Evolutionary conservation across 2,888 invertebrate species (phyloP).

Genomic region (Epicampocera succincta): DNA sequence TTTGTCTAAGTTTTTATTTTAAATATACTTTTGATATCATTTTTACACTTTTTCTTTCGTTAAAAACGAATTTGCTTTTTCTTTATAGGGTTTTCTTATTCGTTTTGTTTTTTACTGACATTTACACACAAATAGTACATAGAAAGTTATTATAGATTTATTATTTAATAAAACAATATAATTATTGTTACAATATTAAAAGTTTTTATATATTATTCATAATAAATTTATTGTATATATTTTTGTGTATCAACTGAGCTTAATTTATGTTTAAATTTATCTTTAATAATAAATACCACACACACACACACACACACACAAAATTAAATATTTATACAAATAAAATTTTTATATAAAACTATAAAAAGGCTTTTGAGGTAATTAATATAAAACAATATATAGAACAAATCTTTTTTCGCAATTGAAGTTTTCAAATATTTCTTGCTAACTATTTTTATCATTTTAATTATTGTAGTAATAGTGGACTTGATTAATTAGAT

Average conservation of each 20-base stretch:
- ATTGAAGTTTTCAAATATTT: slow-evolving; percentile 40
- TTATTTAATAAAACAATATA: slow-evolving; percentile 43
- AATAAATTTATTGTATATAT: slow-evolving; percentile 38
- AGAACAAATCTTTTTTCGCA: slow-evolving; percentile 55
- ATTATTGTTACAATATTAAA: slow-evolving; percentile 47
- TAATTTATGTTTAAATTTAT: slow-evolving; percentile 31
- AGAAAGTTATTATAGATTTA: slow-evolving; percentile 50
- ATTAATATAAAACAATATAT: slow-evolving; percentile 61
- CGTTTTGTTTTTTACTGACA: slow-evolving; percentile 37
- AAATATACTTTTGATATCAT: slow-evolving; percentile 48
- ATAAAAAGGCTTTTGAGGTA: slow-evolving; percentile 64
- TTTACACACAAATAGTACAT: slow-evolving; percentile 67
- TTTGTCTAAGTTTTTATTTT: slow-evolving; percentile 48
- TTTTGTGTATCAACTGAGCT: slow-evolving; percentile 21
- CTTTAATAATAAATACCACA: slow-evolving; percentile 57
- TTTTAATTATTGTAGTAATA: not conserved
- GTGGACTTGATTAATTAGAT: slow-evolving; percentile 41
- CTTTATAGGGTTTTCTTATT: not conserved
- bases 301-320: no score
- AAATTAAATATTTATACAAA: slow-evolving; percentile 64
- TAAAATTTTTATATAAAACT: slow-evolving; percentile 60
- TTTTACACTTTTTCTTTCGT: slow-evolving; percentile 36
- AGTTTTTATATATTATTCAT: slow-evolving; percentile 19
- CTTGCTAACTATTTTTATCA: slow-evolving; percentile 21
- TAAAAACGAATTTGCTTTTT: slow-evolving; percentile 42